Conservation (phyloP, 1,140 invertebrate species). For the Drosophila prosaltans region DNA sequence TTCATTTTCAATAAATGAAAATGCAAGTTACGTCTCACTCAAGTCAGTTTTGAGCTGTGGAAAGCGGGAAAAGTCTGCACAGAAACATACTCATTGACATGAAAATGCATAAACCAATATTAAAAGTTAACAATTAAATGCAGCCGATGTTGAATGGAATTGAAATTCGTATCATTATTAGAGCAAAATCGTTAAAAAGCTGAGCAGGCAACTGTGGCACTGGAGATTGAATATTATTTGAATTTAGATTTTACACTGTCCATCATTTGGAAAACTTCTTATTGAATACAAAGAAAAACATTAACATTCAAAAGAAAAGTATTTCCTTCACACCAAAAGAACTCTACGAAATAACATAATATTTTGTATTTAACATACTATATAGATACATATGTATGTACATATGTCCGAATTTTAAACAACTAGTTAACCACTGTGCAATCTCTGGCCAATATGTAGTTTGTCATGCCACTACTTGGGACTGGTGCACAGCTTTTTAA, state of each 20-base stretch:
- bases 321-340: no score
- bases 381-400: no score
- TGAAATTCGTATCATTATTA: neutral
- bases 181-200: neutral
- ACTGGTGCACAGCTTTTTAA: slow-evolving; percentile 30
- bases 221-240: no score
- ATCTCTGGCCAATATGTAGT: neutral
- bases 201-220: neutral
- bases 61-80: neutral
- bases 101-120: slow-evolving; percentile 4
- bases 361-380: no score
- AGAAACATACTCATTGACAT: neutral
- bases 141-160: slow-evolving; percentile 1
- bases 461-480: slow-evolving; percentile 15
- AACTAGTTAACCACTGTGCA: neutral
- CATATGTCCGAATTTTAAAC: neutral
- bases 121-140: slow-evolving; percentile 5
- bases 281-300: no score
- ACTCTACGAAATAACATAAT: no score
- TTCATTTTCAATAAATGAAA: neutral
- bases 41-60: neutral
- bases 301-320: no score
- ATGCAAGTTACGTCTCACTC: neutral
- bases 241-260: no score
- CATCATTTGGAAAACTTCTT: no score